These are phyloP conservation scores for Carapus acus DNA, from an alignment of 2,797 vertebrate species.

Conservation along the genomic window DNA sequence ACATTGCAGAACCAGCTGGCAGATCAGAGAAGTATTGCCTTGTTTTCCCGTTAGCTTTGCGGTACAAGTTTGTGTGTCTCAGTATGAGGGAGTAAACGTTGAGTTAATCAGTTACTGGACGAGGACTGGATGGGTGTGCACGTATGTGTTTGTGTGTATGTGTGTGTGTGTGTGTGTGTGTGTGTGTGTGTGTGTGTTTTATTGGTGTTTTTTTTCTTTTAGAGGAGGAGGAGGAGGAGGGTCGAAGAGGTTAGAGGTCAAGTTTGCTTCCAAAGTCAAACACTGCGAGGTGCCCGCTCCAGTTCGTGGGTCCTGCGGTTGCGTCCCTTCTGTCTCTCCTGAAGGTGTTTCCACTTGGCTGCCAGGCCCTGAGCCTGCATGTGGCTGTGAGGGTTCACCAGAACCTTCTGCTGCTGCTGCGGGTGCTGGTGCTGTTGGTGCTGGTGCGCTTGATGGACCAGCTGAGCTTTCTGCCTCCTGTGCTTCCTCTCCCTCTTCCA, in stretches of 20 bases:
- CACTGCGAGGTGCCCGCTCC: conserved; percentile 94
- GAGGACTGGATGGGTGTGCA: too few relatives aligned
- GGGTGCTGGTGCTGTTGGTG: conserved; percentile 56
- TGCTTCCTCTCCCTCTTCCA: conserved; percentile 97
- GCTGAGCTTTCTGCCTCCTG: conserved; percentile 80
- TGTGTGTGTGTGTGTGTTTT: too few relatives aligned
- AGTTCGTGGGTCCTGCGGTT: conserved; percentile 99
- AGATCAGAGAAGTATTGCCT: conserved; percentile 77
- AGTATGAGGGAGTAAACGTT: conserved; percentile 33
- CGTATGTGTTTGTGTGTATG: too few relatives aligned
- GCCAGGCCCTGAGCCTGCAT: conserved; percentile 64
- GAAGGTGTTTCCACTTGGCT: conserved; percentile 96
- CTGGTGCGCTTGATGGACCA: conserved; percentile 65
- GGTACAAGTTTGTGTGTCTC: conserved; percentile 72
- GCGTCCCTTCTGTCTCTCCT: conserved; percentile 95
- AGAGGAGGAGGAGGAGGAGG: too few relatives aligned
- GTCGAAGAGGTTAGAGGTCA: conserved; percentile 33
- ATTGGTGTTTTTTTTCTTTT: conserved; percentile 27
- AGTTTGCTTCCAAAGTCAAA: conserved; percentile 74
- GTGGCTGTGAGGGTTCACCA: conserved; percentile 46
- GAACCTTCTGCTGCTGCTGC: conserved; percentile 52
- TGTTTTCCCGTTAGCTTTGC: conserved; percentile 75
- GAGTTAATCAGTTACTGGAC: conserved; percentile 42
- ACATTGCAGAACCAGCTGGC: conserved; percentile 52
- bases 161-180: too few relatives aligned